Conservation (phyloP, 2,888 invertebrate genomes). For the Platycheirus rosarum region DNA sequence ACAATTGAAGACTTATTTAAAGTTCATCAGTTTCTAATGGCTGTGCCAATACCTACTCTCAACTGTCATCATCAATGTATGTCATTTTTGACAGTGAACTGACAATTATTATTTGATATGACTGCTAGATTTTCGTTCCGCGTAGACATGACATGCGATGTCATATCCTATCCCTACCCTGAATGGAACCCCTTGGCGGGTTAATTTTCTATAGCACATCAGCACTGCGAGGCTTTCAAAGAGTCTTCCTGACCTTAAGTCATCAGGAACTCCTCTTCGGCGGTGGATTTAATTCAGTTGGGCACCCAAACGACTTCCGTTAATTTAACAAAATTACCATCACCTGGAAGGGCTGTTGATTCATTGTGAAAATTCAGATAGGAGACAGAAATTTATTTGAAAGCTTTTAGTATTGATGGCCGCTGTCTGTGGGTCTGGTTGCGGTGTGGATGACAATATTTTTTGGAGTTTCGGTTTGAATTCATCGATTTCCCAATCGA, state of each 20-base stretch:
- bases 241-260: slow-evolving; percentile 1
- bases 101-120: slow-evolving; percentile 45
- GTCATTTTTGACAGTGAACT: slow-evolving; percentile 53
- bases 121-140: slow-evolving; percentile 27
- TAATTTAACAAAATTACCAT: slow-evolving; percentile 30
- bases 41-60: background rate
- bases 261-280: background rate
- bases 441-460: slow-evolving; percentile 9
- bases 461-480: slow-evolving; percentile 19
- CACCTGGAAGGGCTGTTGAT: background rate
- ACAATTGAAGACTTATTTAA: slow-evolving; percentile 28
- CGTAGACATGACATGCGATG: slow-evolving; percentile 56
- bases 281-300: slow-evolving; percentile 21
- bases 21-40: slow-evolving; percentile 30
- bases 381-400: too few species aligned
- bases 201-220: slow-evolving; percentile 42
- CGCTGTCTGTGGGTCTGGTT: background rate
- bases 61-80: slow-evolving; percentile 36
- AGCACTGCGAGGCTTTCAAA: slow-evolving; percentile 4
- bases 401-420: too few species aligned
- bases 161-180: slow-evolving; percentile 49
- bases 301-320: slow-evolving; percentile 21
- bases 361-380: too few species aligned
- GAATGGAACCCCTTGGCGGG: slow-evolving; percentile 30
- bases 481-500: slow-evolving; percentile 32